phyloP scores from a whole-genome alignment of 1,140 invertebrate genomes.

The Microplitis demolitor region DNA sequence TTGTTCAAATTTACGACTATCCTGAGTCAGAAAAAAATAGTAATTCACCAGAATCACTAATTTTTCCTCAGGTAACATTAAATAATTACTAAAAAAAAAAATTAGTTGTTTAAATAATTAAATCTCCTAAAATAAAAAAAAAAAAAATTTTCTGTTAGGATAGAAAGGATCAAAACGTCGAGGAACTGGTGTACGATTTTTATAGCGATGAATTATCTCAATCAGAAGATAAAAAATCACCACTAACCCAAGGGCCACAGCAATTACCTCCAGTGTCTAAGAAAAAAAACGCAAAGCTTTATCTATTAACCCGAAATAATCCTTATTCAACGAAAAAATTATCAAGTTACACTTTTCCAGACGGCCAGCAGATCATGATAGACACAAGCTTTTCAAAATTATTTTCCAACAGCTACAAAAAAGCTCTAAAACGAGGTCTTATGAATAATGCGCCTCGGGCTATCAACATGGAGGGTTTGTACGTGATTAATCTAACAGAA shows the following conservation, averaged over 20 bases:
- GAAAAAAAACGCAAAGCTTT: conserved; percentile 25
- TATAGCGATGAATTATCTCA: not conserved
- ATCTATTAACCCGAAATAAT: conserved; percentile 26
- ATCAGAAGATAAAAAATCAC: not conserved
- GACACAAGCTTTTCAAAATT: conserved; percentile 36
- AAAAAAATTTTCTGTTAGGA: conserved; percentile 25
- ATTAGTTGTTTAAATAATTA: not conserved
- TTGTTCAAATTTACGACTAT: conserved; percentile 23
- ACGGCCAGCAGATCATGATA: conserved; percentile 38
- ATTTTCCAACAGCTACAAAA: conserved; percentile 36
- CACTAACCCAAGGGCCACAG: not conserved
- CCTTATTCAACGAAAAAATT: conserved; percentile 26
- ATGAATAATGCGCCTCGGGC: conserved; percentile 35
- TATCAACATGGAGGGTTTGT: conserved; percentile 38
- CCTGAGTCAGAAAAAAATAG: not conserved
- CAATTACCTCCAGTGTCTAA: not conserved
- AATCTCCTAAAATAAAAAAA: not conserved
- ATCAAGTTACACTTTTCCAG: conserved; percentile 34
- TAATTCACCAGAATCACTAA: not conserved
- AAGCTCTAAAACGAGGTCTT: conserved; percentile 29
- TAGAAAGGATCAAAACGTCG: conserved; percentile 21
- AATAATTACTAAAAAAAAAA: not conserved
- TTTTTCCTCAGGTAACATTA: conserved; percentile 39
- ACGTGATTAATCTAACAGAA: conserved; percentile 32
- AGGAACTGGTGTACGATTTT: conserved; percentile 11